Base-by-base conservation (phyloP, 2,113 vertebrate species). In the Apeltes quadracus region DNA sequence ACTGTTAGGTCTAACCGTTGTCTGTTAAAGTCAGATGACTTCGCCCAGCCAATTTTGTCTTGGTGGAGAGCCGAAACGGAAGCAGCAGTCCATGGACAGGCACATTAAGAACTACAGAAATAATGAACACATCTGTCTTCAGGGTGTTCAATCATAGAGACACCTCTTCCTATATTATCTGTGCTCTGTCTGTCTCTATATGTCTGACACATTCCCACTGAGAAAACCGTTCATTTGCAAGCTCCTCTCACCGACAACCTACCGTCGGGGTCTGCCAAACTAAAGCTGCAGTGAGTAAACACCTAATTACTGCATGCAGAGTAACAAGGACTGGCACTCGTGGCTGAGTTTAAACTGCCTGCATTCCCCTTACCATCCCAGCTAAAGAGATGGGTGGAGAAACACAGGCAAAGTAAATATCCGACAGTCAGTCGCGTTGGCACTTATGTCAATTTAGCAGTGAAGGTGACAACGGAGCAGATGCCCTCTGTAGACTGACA, bases 401-500 rank as follows among this genome's bases (percentile, higher is more conserved):
- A 55, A 61, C 0, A 1, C 36, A 50, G 67, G 62, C 55, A 74
- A 69, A 58, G 54, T 56, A 50, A 22, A 64, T 20, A 76, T 69
- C 38, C 57, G 2, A 29, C 29, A 29, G 29, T 29, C 29, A 29
- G 29, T 5, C 64, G 44, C 59, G 61, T 84, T 76, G 55, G 75
- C 22, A 75, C 84, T 86, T 65, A 78, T 84, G 85, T 73, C 82
- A 84, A 75, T 88, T 88, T 87, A 71, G 58, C 81, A 75, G 63
- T 54, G 61, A 71, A 78, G 84, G 78, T 86, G 81, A 91, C 89
- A 90, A 75, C 43, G 48, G 66, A 86, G 79, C 84, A 88, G 84
- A 88, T 90, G 88, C 89, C 86, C 90, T 91, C 84, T 86, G 76
- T 81, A 79, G 84, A 88, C 83, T 81, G 14, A 44, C 77, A 66